Evolutionary conservation across 2,113 vertebrate genomes (phyloP).

Genomic region (Felis catus): DNA sequence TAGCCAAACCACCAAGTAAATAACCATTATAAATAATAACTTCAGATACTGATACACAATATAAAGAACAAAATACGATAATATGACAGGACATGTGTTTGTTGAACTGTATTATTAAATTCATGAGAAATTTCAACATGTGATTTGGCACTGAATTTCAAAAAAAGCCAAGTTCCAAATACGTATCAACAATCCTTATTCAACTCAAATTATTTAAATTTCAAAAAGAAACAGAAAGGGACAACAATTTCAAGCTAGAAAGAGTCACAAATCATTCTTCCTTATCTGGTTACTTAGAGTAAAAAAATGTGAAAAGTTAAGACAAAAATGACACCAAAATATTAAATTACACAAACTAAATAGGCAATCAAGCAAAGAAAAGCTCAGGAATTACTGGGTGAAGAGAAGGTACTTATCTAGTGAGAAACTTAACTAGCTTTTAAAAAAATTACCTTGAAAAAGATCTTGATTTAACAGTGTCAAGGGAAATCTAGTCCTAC

Average conservation of each 20-base stretch:
- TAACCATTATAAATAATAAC: neutral
- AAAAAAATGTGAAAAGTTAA: constrained; percentile 34
- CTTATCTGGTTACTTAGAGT: neutral
- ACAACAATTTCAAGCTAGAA: constrained; percentile 58
- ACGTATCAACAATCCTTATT: neutral
- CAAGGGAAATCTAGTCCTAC: constrained; percentile 44
- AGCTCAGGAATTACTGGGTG: neutral
- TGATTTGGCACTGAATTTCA: constrained; percentile 41
- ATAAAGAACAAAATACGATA: neutral
- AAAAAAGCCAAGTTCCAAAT: neutral
- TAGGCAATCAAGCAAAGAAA: neutral
- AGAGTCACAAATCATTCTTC: neutral
- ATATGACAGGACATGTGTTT: neutral
- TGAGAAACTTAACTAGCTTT: constrained; percentile 45
- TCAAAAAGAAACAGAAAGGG: constrained; percentile 27
- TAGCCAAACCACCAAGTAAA: neutral
- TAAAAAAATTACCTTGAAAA: constrained; percentile 59
- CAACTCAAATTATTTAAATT: constrained; percentile 45
- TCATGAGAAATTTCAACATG: constrained; percentile 10
- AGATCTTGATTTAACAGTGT: constrained; percentile 57
- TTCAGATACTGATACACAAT: neutral
- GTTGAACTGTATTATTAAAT: constrained; percentile 12
- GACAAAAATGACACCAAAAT: constrained; percentile 31
- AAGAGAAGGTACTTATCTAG: constrained; percentile 25
- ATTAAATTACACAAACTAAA: constrained; percentile 5